Evolutionary conservation across 2,113 vertebrate species (phyloP).

Genomic region (Oenanthe oenanthe): DNA sequence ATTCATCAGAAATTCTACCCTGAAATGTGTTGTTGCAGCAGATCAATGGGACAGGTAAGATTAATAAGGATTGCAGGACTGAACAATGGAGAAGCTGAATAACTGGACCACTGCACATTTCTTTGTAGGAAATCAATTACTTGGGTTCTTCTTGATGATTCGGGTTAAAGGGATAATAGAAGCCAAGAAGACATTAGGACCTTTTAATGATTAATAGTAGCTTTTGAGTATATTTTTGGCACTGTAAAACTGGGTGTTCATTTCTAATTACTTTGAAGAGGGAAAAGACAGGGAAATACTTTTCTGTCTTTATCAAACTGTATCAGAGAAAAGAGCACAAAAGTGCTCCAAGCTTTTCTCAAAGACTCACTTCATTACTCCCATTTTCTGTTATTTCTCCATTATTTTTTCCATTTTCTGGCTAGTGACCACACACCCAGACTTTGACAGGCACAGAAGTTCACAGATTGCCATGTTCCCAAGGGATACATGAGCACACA

Average conservation of each 20-base stretch:
- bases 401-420: neutral
- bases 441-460: neutral
- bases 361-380: conserved; percentile 1
- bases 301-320: conserved; percentile 6
- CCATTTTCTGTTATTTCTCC: neutral
- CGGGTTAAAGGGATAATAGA: conserved; percentile 27
- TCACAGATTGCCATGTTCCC: neutral
- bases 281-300: conserved; percentile 8
- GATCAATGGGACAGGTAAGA: neutral
- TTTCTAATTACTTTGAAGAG: conserved; percentile 35
- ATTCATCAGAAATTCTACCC: neutral
- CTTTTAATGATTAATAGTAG: conserved; percentile 35
- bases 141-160: conserved; percentile 37
- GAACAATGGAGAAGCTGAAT: neutral
- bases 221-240: conserved; percentile 32
- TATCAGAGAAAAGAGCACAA: neutral
- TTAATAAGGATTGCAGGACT: conserved; percentile 6
- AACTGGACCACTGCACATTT: conserved; percentile 27
- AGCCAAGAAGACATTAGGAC: conserved; percentile 1
- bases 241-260: neutral
- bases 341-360: neutral
- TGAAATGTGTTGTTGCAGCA: neutral
- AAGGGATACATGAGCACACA: neutral
- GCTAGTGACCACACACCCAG: neutral
- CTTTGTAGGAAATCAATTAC: conserved; percentile 43